phyloP scores from a whole-genome alignment of 2,797 vertebrate species.

The Poecile montanus region DNA sequence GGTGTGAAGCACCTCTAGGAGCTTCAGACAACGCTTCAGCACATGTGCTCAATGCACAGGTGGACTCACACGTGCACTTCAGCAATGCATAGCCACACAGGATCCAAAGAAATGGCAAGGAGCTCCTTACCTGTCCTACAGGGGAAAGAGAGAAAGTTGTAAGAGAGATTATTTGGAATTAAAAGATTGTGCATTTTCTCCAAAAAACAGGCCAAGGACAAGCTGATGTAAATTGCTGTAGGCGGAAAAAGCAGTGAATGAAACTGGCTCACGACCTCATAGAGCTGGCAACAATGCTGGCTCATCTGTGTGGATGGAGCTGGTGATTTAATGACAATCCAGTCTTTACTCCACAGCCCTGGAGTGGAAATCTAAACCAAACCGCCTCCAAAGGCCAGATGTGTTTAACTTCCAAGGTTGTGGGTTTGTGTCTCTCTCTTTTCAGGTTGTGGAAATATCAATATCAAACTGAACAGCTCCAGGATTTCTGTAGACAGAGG shows the following conservation, averaged over 20 bases:
- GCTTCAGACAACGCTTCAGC: neutral
- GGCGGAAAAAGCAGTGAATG: neutral
- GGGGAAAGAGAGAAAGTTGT: neutral
- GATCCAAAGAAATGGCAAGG: neutral
- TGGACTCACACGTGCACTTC: neutral
- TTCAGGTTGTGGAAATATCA: neutral
- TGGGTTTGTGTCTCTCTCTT: neutral
- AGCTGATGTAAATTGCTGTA: neutral
- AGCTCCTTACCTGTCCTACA: accelerated
- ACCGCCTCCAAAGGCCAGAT: neutral
- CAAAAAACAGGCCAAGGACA: neutral
- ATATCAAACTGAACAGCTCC: neutral
- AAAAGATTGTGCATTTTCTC: neutral
- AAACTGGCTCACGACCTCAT: neutral
- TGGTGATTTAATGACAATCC: neutral
- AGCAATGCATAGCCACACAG: neutral
- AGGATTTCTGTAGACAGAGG: neutral
- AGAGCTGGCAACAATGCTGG: neutral
- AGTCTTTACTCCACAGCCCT: neutral
- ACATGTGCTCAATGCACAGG: accelerated
- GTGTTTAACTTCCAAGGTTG: neutral
- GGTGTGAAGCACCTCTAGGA: neutral
- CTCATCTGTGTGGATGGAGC: neutral
- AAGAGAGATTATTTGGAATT: neutral
- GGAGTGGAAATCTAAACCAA: neutral